phyloP scores from a whole-genome alignment of 2,797 vertebrate genomes.

The Luscinia megarhynchos region DNA sequence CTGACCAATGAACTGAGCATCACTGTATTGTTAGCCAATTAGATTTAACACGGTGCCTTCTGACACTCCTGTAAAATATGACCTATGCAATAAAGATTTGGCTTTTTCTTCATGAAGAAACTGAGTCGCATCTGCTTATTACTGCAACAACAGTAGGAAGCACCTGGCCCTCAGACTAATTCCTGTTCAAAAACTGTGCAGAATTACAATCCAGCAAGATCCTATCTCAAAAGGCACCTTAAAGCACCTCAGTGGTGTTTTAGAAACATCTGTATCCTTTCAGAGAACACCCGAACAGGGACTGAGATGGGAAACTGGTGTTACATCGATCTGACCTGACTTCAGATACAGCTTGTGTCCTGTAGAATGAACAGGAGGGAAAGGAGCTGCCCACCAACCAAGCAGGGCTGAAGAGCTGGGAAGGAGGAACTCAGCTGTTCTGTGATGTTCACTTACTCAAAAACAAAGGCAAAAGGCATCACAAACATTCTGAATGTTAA shows the following conservation, averaged over 20 bases:
- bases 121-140: too few species aligned
- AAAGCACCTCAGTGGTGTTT: not conserved
- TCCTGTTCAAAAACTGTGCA: not conserved
- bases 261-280: rapidly evolving
- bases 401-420: not conserved
- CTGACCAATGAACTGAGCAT: not conserved
- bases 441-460: not conserved
- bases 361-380: not conserved
- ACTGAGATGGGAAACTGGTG: not conserved
- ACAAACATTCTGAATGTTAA: not conserved
- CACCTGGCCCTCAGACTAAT: not conserved
- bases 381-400: not conserved
- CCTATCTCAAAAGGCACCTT: not conserved
- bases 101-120: too few species aligned
- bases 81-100: too few species aligned
- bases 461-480: not conserved
- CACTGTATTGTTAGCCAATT: too few species aligned
- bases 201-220: not conserved
- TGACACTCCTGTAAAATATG: too few species aligned
- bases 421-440: not conserved
- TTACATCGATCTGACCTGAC: not conserved
- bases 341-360: not conserved
- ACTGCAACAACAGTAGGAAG: not conserved
- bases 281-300: not conserved
- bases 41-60: too few species aligned